Evolutionary conservation across 2,797 vertebrate species (phyloP), one percentile per base, ranked within the genome.

Genomic region (Sebastes itinus): DNA sequence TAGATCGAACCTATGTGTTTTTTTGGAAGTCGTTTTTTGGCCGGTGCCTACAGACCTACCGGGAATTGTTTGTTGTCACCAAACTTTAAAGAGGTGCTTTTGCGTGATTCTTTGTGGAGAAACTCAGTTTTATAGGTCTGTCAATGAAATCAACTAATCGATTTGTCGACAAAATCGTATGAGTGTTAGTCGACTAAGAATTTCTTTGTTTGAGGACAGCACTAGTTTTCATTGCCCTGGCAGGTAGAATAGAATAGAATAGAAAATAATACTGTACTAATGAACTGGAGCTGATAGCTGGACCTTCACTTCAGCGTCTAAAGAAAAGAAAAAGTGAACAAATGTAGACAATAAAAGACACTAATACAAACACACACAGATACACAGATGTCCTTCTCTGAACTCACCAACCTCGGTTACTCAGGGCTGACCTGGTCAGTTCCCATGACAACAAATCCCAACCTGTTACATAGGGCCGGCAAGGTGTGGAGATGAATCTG

Each of bases 391-490:
- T 79, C 68, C 75, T 63, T 84, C 10, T 66, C 65, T 77, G 59
- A 87, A 84, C 83, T n/a, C 32, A 27, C 72, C 69, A 74, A 72
- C 83, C 75, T 83, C 62, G 12, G 79, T 84, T 76, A 88, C 71
- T 82, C 58, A 38, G 77, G 82, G 84, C 77, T 80, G 60, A 65
- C 83, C 85, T 80, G 49, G 69, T 76, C 82, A 33, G 94, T 95
- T 94, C 81, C 93, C 91, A 95, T 94, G 94, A 91, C 94, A 92
- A 94, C 92, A 92, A 89, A 94, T 89, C 83, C 76, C 84, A 91
- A 87, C 84, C 7, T 23, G 18, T 63, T 65, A 65, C 42, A 46
- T 46, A 18, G 55, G 60, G 13, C 22, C 2, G 4, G 64, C 10
- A 7, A 74, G 6, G 61, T 70, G 80, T 28, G 49, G 65, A 69